Evolutionary conservation across 2,797 vertebrate genomes (phyloP), one percentile per base, ranked within the genome.

Genomic region (Lacerta agilis): DNA sequence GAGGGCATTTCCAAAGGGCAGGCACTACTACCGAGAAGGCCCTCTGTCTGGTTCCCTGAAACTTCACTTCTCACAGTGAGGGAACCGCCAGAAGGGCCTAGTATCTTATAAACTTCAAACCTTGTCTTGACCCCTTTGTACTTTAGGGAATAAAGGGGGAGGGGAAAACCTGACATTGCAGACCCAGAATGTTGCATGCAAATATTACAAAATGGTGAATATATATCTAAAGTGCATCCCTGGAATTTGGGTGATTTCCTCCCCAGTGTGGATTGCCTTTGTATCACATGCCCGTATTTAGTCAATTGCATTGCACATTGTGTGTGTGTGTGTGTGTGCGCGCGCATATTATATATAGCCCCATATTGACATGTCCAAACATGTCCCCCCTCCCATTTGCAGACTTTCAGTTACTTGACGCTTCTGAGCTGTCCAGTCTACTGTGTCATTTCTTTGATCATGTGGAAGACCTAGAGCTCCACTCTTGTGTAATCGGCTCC

Each of bases 391-490:
- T 25, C 49, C 13, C 49, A 29, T 79, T 66, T 36, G 73, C 49
- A 81, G 10, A 10, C 5, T 29, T 75, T 73, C 58, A 87, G 85
- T 90, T 83, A 66, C 11, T 36, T 79, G 75, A 71, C 29, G 82
- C 17, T 90, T 77, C 90, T 88, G 86, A 78, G 85, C 23, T 90
- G 85, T 29, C 73, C 69, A 49, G 67, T 55, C 41, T n/a, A 43
- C 66, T 76, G 84, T 79, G 71, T 83, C 87, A 69, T 83, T 41
- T 38, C 36, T 13, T 81, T 43, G 80, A 13, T 73, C 75, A 9
- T n/a, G 73, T 27, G 92, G 92, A 92, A 92, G 93, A 89, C 90
- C 67, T 38, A 0, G 27, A 78, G 86, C 85, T 73, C 58, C 76
- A 13, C 38, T 38, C 36, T 89, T 93, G 90, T 89, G 89, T 86